These are phyloP conservation scores for Proisotoma minuta DNA, from an alignment of 2,888 invertebrate genomes.

Conservation along the genomic window DNA sequence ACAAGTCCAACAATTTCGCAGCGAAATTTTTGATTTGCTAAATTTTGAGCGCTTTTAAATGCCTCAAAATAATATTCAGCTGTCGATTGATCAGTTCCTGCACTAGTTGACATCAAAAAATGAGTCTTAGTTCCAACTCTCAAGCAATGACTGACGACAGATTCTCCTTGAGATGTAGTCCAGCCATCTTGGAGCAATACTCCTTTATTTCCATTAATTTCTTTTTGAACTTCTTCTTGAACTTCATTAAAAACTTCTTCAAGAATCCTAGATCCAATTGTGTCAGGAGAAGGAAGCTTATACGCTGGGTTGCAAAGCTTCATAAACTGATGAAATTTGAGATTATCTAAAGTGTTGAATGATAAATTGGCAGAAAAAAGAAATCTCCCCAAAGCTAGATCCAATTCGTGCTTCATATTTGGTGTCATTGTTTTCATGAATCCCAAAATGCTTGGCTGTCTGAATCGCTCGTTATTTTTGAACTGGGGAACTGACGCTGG, in stretches of 20 bases:
- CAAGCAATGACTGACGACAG: constrained; percentile 23
- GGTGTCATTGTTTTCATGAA: too few species aligned
- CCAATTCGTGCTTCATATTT: too few species aligned
- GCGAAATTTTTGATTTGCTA: neutral
- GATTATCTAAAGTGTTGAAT: neutral
- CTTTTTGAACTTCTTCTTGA: neutral
- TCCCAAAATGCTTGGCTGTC: too few species aligned
- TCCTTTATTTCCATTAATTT: constrained; percentile 11
- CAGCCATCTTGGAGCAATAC: constrained; percentile 27
- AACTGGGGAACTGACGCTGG: too few species aligned
- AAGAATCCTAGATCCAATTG: neutral
- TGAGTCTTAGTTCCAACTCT: neutral
- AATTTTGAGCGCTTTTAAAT: neutral
- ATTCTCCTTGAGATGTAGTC: constrained; percentile 21
- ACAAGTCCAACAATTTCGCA: constrained; percentile 12
- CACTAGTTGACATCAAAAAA: constrained; percentile 13
- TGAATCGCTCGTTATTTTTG: too few species aligned
- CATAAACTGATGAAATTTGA: neutral
- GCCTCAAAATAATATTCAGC: constrained; percentile 12
- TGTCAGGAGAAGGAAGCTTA: neutral
- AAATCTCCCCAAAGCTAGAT: too few species aligned
- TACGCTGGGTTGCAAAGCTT: neutral
- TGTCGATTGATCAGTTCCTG: constrained; percentile 7
- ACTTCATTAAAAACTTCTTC: constrained; percentile 13
- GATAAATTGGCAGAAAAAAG: neutral